These are phyloP conservation scores for Drosophila oshimai DNA, from an alignment of 1,140 invertebrate genomes.

Conservation along the genomic window DNA sequence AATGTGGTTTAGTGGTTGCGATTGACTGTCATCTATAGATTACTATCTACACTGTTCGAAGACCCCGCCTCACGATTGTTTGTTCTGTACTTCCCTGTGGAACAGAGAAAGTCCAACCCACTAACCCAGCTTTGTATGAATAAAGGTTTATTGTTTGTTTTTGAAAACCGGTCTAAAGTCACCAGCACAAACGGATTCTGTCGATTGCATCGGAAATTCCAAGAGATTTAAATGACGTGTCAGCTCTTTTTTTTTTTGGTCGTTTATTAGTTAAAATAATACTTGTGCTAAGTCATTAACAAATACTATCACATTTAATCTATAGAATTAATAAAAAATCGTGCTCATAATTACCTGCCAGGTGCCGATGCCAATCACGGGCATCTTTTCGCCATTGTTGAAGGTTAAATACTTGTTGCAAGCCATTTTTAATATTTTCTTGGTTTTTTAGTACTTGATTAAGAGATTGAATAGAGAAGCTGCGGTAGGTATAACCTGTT, in stretches of 20 bases:
- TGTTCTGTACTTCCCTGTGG: background rate
- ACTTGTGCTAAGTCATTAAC: background rate
- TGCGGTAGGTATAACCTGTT: background rate
- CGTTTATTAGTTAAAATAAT: constrained; percentile 4
- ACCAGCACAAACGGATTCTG: background rate
- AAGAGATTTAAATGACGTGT: constrained; percentile 21
- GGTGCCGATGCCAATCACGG: constrained; percentile 89
- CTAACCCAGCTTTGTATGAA: constrained; percentile 1
- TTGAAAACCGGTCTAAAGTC: constrained; percentile 29
- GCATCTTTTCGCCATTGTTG: constrained; percentile 86
- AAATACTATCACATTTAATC: background rate
- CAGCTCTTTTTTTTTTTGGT: background rate
- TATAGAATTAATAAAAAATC: background rate
- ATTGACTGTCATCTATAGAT: background rate
- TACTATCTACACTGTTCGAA: background rate
- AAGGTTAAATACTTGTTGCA: constrained; percentile 63
- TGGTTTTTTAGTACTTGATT: background rate
- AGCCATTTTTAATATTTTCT: constrained; percentile 45
- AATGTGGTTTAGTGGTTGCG: constrained; percentile 50
- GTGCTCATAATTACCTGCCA: constrained; percentile 87
- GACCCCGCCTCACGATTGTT: background rate
- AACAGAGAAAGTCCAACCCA: constrained; percentile 17
- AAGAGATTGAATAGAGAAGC: background rate
- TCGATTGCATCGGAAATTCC: constrained; percentile 5
- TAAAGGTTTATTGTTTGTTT: constrained; percentile 12